A percentile compares a stretch with the other conserved stretches of the same genome.
These are phyloP conservation scores for Nothura maculosa DNA, from an alignment of 2,797 vertebrate species.

Conservation along the genomic window DNA sequence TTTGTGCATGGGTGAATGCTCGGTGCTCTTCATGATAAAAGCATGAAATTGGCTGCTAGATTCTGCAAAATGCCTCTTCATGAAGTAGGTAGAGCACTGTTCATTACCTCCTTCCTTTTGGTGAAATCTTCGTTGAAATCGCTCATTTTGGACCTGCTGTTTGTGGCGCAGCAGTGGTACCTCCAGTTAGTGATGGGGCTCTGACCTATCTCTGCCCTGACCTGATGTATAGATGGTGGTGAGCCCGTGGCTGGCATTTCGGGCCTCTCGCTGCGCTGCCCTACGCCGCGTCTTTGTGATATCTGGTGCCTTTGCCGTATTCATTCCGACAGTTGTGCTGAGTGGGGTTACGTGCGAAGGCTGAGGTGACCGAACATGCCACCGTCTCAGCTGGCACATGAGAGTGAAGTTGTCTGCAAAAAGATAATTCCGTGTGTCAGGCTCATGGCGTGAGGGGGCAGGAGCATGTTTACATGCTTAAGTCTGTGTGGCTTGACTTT, in stretches of 20 bases:
- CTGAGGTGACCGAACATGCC: not conserved
- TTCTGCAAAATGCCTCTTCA: not conserved
- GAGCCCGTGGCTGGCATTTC: not conserved
- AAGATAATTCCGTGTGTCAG: not conserved
- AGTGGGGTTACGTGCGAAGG: too few relatives aligned
- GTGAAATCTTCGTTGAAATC: not conserved
- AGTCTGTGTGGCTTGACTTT: not conserved
- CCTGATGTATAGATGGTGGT: rapidly evolving
- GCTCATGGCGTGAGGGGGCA: not conserved
- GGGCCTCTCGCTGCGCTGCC: too few relatives aligned
- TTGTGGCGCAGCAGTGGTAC: not conserved
- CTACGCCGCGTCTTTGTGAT: too few relatives aligned
- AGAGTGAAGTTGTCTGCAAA: not conserved
- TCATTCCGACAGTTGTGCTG: not conserved
- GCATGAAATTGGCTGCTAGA: not conserved
- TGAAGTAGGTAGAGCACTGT: rapidly evolving
- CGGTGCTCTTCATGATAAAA: not conserved
- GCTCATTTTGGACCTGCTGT: not conserved
- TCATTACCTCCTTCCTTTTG: rapidly evolving
- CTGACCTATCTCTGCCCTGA: not conserved
- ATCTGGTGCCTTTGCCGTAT: not conserved
- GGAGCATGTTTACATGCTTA: not conserved
- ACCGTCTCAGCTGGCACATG: not conserved
- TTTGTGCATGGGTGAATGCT: rapidly evolving
- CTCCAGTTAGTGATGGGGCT: rapidly evolving